These are phyloP conservation scores for Mustelus asterias DNA, from an alignment of 2,113 vertebrate genomes.

Conservation along the genomic window DNA sequence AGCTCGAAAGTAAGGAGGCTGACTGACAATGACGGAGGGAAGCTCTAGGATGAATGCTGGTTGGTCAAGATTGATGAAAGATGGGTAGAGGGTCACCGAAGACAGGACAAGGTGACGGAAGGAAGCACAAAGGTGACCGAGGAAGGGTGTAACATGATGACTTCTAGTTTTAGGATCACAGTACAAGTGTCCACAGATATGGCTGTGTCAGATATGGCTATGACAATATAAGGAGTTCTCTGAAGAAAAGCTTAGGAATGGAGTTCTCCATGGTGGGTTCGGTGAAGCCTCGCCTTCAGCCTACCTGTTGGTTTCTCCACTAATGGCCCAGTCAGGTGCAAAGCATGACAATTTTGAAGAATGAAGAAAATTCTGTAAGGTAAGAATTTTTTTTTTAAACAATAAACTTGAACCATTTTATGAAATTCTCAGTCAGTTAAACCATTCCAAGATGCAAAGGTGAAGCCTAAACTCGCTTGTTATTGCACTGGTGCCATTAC, in stretches of 20 bases:
- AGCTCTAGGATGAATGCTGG: background rate
- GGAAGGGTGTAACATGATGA: background rate
- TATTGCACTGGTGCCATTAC: background rate
- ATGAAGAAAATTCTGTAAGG: background rate
- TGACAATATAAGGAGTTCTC: background rate
- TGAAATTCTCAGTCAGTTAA: background rate
- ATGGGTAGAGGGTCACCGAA: background rate
- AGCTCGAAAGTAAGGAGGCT: too few species aligned
- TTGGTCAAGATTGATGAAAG: background rate
- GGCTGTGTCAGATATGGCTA: background rate
- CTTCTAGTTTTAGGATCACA: background rate
- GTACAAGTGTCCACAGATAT: background rate
- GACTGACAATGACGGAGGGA: too few species aligned
- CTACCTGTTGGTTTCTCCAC: background rate
- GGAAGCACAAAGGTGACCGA: background rate
- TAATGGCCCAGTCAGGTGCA: background rate
- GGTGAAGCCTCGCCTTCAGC: background rate
- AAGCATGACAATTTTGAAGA: background rate
- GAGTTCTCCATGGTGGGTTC: background rate
- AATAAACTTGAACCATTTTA: background rate
- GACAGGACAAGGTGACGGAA: background rate
- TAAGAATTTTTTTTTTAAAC: background rate
- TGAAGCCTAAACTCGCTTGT: background rate
- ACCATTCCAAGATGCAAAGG: background rate
- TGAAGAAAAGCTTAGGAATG: background rate